phyloP scores from a whole-genome alignment of 2,113 vertebrate genomes.

The Motacilla tschutschensis region DNA sequence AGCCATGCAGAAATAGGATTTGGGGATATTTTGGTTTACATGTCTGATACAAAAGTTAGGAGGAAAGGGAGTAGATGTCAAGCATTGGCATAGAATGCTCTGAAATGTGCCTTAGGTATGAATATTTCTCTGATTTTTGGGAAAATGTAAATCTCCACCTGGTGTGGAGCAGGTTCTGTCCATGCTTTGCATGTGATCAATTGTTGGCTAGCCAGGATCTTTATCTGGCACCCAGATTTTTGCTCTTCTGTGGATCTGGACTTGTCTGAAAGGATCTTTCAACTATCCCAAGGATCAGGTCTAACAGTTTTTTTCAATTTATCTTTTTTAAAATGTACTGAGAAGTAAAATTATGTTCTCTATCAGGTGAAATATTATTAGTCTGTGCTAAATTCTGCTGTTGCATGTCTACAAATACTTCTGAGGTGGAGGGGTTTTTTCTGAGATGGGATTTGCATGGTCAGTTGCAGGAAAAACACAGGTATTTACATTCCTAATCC shows the following conservation, averaged over 20 bases:
- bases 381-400: not conserved
- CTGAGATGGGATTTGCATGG: not conserved
- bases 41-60: not conserved
- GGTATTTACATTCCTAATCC: not conserved
- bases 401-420: not conserved
- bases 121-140: not conserved
- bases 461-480: not conserved
- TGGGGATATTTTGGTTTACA: not conserved
- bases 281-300: not conserved
- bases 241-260: not conserved
- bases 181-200: not conserved
- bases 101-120: not conserved
- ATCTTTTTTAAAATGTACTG: not conserved
- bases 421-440: not conserved
- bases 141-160: not conserved
- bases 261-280: not conserved
- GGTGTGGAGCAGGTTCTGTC: not conserved
- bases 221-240: not conserved
- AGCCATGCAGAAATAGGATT: not conserved
- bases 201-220: not conserved
- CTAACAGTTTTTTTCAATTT: not conserved
- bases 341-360: not conserved
- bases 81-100: not conserved
- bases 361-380: not conserved
- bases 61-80: not conserved